A percentile compares a stretch with the other conserved stretches of the same genome.
These are phyloP conservation scores for Beris chalybata DNA, from an alignment of 2,888 invertebrate species.

Conservation along the genomic window DNA sequence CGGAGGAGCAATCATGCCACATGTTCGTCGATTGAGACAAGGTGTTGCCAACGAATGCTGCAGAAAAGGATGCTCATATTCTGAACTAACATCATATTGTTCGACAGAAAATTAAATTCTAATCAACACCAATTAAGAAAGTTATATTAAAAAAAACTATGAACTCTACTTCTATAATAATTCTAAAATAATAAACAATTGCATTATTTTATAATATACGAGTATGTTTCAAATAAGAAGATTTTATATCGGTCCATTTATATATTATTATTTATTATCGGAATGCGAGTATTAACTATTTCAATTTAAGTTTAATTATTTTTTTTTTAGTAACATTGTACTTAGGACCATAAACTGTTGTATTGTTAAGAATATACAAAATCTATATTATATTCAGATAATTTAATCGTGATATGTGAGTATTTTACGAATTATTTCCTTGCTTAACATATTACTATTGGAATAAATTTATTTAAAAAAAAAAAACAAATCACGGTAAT, in stretches of 20 bases:
- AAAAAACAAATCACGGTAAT: too few species aligned
- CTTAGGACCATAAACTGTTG: too few species aligned
- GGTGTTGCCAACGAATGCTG: conserved; percentile 46
- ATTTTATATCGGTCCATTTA: background rate
- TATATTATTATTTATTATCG: background rate
- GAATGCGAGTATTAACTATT: too few species aligned
- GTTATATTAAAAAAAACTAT: background rate
- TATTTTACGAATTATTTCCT: too few species aligned
- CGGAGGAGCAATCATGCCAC: conserved; percentile 1
- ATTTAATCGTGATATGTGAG: too few species aligned
- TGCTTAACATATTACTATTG: too few species aligned
- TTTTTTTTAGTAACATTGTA: too few species aligned
- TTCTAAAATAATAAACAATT: background rate
- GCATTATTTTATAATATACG: background rate
- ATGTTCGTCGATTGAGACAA: background rate
- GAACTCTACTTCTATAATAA: background rate
- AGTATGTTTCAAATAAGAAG: background rate
- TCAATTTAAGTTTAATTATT: too few species aligned
- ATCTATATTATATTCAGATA: too few species aligned
- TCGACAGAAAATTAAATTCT: conserved; percentile 35
- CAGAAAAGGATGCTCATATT: conserved; percentile 46
- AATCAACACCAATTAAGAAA: background rate
- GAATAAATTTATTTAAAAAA: too few species aligned
- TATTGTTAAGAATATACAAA: too few species aligned
- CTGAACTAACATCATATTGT: conserved; percentile 49